Evolutionary conservation across 2,797 vertebrate genomes (phyloP).

Genomic region (Urophycis tenuis): DNA sequence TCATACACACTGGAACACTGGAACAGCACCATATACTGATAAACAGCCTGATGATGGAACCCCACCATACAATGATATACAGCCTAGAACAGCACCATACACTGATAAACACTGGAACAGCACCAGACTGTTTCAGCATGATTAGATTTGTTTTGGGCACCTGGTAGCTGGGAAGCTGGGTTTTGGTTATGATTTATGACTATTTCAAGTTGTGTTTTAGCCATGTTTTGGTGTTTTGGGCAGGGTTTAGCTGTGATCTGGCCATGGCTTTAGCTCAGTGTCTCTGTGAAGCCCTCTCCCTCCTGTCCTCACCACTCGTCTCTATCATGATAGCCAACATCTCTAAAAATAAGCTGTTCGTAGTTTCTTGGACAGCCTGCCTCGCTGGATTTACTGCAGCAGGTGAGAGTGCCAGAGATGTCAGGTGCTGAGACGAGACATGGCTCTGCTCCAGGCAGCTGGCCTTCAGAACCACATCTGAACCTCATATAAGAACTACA

Average conservation of each 20-base stretch:
- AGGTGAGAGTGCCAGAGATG: conserved; percentile 56
- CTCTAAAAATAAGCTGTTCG: conserved; percentile 57
- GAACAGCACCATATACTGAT: conserved; percentile 13
- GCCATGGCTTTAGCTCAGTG: background rate
- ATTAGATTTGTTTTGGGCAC: too few species aligned
- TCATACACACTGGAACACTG: conserved; percentile 26
- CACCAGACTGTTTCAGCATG: conserved; percentile 12
- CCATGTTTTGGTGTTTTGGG: background rate
- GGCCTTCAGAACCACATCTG: conserved; percentile 19
- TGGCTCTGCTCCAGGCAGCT: conserved; percentile 42
- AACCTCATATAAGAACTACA: background rate
- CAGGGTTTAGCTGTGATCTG: background rate
- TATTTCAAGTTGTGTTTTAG: background rate
- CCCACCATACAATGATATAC: conserved; percentile 1
- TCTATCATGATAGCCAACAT: conserved; percentile 45
- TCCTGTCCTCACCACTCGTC: background rate
- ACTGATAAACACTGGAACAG: conserved; percentile 15
- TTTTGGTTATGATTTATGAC: background rate
- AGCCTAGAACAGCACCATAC: too few species aligned
- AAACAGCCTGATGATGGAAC: conserved; percentile 7
- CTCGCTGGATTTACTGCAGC: conserved; percentile 55
- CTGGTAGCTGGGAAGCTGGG: background rate
- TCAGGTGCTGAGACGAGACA: conserved; percentile 62
- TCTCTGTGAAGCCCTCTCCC: conserved; percentile 15
- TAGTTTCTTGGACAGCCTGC: conserved; percentile 52